These are phyloP conservation scores for Xestoiulus laeticollis DNA, from an alignment of 2,888 invertebrate genomes.

Conservation along the genomic window DNA sequence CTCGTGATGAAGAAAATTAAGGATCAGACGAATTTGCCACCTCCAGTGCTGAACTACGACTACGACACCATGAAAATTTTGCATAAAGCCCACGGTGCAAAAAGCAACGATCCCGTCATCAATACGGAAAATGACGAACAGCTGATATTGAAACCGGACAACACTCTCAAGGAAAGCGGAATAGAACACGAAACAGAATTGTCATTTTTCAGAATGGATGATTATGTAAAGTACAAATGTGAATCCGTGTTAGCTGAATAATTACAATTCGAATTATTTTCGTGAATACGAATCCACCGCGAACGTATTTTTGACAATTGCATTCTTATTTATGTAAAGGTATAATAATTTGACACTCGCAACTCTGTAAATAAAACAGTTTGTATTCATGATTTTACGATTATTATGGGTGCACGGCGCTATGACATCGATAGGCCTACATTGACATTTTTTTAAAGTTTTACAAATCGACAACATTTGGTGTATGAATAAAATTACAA, in stretches of 20 bases:
- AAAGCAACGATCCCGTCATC: constrained; percentile 63
- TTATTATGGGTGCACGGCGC: neutral
- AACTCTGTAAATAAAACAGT: neutral
- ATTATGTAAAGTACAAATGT: constrained; percentile 55
- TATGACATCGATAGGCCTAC: neutral
- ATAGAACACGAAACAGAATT: constrained; percentile 63
- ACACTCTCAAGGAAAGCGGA: constrained; percentile 59
- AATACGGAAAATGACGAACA: constrained; percentile 62
- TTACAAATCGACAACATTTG: constrained; percentile 21
- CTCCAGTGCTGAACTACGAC: constrained; percentile 61
- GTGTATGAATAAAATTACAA: constrained; percentile 12
- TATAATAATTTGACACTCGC: neutral
- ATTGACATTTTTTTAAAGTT: neutral
- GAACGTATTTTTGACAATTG: neutral
- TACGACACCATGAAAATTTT: constrained; percentile 63
- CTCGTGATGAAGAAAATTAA: constrained; percentile 58
- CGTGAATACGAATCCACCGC: neutral
- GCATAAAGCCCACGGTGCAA: constrained; percentile 62
- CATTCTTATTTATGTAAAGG: neutral
- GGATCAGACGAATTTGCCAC: constrained; percentile 59
- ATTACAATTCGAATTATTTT: neutral
- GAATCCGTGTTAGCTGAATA: neutral
- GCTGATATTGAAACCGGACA: constrained; percentile 59
- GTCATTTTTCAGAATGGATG: constrained; percentile 62
- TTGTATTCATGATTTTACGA: neutral